Percentiles rank a stretch among this genome's conserved stretches.
phyloP scores from a whole-genome alignment of 1,140 invertebrate species.

The Drosophila repletoides region DNA sequence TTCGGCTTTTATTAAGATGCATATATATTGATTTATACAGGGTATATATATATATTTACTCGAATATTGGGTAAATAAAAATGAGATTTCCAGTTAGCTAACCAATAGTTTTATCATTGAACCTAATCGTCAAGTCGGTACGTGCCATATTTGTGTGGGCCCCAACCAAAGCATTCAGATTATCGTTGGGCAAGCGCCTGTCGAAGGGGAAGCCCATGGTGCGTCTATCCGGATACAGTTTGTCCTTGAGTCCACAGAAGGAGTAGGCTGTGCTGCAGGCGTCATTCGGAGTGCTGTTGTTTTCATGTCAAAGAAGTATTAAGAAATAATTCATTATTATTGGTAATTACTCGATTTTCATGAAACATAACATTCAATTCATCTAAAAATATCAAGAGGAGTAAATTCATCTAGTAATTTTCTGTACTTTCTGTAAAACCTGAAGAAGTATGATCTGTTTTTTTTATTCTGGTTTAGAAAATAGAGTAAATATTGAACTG shows the following conservation, averaged over 20 bases:
- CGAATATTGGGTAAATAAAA: background rate
- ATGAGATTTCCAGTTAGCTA: conserved; percentile 17
- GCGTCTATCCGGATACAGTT: conserved; percentile 86
- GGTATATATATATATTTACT: background rate
- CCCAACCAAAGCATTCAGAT: conserved; percentile 84
- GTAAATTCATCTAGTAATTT: too few relatives aligned
- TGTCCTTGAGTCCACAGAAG: conserved; percentile 87
- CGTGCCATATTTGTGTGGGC: conserved; percentile 84
- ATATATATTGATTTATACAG: conserved; percentile 8
- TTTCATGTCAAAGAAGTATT: too few relatives aligned
- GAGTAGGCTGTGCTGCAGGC: conserved; percentile 86
- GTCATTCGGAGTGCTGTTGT: conserved; percentile 46
- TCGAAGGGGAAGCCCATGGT: conserved; percentile 90
- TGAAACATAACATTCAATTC: too few relatives aligned
- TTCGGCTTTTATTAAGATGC: conserved; percentile 41
- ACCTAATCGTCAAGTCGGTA: conserved; percentile 83
- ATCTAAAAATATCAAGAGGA: too few relatives aligned
- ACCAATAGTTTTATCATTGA: conserved; percentile 53
- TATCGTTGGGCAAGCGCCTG: conserved; percentile 84
- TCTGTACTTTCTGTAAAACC: too few relatives aligned
- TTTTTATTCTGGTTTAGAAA: too few relatives aligned
- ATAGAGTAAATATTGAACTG: too few relatives aligned
- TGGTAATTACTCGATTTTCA: too few relatives aligned
- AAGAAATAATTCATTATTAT: too few relatives aligned
- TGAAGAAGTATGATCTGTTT: too few relatives aligned